A percentile compares a stretch with the other conserved stretches of the same genome.
phyloP scores from a whole-genome alignment of 2,113 vertebrate species.

The Thunnus maccoyii region DNA sequence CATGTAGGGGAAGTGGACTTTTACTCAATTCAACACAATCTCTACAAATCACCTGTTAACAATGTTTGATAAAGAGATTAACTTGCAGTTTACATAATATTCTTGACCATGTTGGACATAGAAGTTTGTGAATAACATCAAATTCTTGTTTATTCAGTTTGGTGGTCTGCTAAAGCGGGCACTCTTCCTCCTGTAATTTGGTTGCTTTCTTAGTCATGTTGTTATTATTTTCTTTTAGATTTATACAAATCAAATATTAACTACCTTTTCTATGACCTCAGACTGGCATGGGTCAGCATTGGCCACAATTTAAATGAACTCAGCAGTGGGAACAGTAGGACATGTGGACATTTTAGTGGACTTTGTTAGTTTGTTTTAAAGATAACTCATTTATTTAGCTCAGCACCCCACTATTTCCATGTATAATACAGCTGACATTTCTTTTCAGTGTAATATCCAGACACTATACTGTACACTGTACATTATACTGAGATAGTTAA shows the following conservation, averaged over 20 bases:
- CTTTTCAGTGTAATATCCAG: not conserved
- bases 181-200: too few species aligned
- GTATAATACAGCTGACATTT: not conserved
- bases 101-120: not conserved
- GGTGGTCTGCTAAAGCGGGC: too few species aligned
- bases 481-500: not conserved
- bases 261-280: constrained; percentile 8
- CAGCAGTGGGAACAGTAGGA: not conserved
- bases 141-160: not conserved
- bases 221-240: not conserved
- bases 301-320: not conserved
- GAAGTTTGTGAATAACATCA: not conserved
- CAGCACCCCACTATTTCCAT: not conserved
- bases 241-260: constrained; percentile 42
- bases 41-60: not conserved
- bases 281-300: not conserved
- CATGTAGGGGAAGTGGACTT: not conserved
- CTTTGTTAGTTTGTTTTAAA: not conserved
- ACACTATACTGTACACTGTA: not conserved
- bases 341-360: not conserved
- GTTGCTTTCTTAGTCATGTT: not conserved
- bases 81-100: not conserved
- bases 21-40: not conserved
- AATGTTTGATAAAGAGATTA: not conserved
- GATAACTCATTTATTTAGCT: not conserved